Percentiles rank a stretch among this genome's conserved stretches.
Conservation (phyloP, 2,888 invertebrate genomes). For the Drosophila mettleri region DNA sequence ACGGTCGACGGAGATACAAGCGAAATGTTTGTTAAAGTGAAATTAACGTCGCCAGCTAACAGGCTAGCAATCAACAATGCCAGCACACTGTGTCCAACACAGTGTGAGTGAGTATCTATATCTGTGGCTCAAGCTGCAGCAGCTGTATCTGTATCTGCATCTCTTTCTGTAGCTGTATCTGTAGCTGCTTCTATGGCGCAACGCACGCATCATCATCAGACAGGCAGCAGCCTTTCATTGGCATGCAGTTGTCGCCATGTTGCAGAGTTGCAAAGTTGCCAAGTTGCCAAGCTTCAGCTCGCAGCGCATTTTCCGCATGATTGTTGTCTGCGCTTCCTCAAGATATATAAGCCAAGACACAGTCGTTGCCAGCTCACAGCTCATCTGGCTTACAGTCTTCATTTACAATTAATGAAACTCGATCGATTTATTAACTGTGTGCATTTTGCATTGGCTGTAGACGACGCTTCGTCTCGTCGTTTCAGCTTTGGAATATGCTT, state of each 20-base stretch:
- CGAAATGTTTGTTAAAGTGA: constrained; percentile 82
- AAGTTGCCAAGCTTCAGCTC: constrained; percentile 20
- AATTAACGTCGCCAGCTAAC: constrained; percentile 79
- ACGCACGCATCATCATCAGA: constrained; percentile 40
- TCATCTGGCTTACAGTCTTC: constrained; percentile 61
- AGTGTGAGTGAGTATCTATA: constrained; percentile 24
- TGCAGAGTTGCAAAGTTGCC: too few species aligned
- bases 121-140: constrained; percentile 12
- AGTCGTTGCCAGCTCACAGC: constrained; percentile 16
- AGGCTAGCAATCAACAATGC: constrained; percentile 77
- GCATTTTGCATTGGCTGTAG: constrained; percentile 35
- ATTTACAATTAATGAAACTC: constrained; percentile 83
- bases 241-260: constrained; percentile 67
- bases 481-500: constrained; percentile 40
- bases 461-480: not conserved
- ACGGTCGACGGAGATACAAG: constrained; percentile 62
- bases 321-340: constrained; percentile 66
- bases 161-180: constrained; percentile 19
- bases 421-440: constrained; percentile 81
- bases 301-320: constrained; percentile 71
- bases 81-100: constrained; percentile 53
- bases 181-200: constrained; percentile 33
- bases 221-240: constrained; percentile 58
- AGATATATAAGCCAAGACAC: constrained; percentile 27
- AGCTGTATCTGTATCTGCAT: constrained; percentile 17